These are phyloP conservation scores for Proteles cristata DNA, from an alignment of 2,113 vertebrate genomes.

Conservation along the genomic window DNA sequence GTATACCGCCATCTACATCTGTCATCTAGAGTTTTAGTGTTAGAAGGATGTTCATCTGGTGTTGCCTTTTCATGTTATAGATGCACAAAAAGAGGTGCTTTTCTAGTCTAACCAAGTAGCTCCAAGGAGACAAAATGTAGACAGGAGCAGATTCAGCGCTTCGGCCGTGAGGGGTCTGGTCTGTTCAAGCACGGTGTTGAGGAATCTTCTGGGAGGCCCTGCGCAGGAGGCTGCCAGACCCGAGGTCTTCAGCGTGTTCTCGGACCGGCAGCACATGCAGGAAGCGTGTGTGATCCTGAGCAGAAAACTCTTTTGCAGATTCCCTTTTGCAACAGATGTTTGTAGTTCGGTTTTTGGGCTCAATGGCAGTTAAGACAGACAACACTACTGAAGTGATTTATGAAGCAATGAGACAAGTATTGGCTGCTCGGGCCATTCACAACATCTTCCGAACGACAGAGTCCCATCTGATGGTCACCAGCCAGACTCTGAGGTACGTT, in stretches of 20 bases:
- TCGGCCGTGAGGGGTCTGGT: neutral
- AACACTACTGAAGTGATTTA: slow-evolving; percentile 93
- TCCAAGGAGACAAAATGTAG: neutral
- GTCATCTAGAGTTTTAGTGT: neutral
- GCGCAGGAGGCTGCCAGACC: neutral
- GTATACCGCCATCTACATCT: too few species aligned
- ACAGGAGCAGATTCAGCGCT: neutral
- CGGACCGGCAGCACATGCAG: neutral
- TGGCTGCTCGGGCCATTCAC: slow-evolving; percentile 97
- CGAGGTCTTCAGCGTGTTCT: too few species aligned
- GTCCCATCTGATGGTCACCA: slow-evolving; percentile 97
- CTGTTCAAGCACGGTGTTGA: too few species aligned
- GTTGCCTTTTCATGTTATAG: neutral
- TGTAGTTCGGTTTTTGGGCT: slow-evolving; percentile 95
- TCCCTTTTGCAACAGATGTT: slow-evolving; percentile 97
- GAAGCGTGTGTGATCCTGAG: neutral
- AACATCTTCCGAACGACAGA: slow-evolving; percentile 98
- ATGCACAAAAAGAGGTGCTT: neutral
- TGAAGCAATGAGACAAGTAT: slow-evolving; percentile 97
- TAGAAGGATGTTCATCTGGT: neutral
- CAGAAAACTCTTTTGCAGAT: slow-evolving; percentile 85
- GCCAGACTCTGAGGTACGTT: slow-evolving; percentile 90
- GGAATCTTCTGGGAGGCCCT: neutral
- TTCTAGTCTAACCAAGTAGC: neutral
- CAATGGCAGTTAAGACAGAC: slow-evolving; percentile 95